These are phyloP conservation scores for Telmatherina bonti DNA, from an alignment of 2,797 vertebrate species.

Conservation along the genomic window DNA sequence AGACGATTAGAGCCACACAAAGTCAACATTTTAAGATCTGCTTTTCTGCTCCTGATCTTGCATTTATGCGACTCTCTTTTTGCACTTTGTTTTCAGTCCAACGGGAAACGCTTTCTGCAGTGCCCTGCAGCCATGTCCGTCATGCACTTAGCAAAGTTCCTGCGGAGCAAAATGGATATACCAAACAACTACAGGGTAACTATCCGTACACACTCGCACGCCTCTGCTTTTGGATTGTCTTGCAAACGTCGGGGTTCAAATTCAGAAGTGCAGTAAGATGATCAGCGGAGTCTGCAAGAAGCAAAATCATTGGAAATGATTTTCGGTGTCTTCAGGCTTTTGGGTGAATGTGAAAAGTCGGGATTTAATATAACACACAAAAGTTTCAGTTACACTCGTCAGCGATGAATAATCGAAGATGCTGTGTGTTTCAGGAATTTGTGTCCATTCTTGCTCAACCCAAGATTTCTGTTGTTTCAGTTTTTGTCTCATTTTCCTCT, in stretches of 20 bases:
- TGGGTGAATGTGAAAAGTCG: too few relatives aligned
- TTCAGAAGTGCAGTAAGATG: background rate
- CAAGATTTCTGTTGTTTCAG: too few relatives aligned
- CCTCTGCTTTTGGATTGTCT: background rate
- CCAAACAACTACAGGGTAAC: slow-evolving; percentile 95
- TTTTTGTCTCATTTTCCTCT: too few relatives aligned
- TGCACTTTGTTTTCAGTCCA: slow-evolving; percentile 82
- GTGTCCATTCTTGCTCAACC: too few relatives aligned
- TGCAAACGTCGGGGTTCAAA: background rate
- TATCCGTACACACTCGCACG: background rate
- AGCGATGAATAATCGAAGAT: too few relatives aligned
- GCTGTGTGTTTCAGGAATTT: too few relatives aligned
- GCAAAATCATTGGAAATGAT: too few relatives aligned
- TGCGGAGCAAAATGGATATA: slow-evolving; percentile 99
- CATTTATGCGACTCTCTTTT: slow-evolving; percentile 12
- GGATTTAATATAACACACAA: too few relatives aligned
- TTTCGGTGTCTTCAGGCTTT: too few relatives aligned
- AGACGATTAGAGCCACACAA: background rate
- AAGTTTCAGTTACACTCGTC: too few relatives aligned
- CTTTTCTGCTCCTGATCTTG: slow-evolving; percentile 21
- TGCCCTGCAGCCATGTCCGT: slow-evolving; percentile 99
- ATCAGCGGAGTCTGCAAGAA: too few relatives aligned
- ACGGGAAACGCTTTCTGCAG: slow-evolving; percentile 96
- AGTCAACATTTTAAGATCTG: slow-evolving; percentile 2
- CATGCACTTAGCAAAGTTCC: slow-evolving; percentile 98